Percentiles rank a stretch among this genome's conserved stretches.
Evolutionary conservation across 2,113 vertebrate genomes (phyloP).

Genomic region (Sorex fumeus): DNA sequence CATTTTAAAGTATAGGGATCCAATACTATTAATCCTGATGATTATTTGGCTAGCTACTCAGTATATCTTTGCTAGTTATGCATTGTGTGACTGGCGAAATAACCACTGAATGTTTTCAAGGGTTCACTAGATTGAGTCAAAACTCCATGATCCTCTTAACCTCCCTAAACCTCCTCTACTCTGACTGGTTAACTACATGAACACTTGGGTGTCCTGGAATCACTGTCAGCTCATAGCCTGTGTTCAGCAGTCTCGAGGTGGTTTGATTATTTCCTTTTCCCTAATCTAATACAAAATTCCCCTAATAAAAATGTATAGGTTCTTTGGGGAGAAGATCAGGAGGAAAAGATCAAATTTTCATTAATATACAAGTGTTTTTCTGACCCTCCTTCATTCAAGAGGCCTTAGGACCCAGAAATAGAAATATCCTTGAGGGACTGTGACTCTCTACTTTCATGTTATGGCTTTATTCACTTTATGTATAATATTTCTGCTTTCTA

Average conservation of each 20-base stretch:
- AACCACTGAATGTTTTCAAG: not conserved
- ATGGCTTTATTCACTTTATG: not conserved
- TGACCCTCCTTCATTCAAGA: not conserved
- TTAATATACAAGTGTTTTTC: not conserved
- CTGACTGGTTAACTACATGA: not conserved
- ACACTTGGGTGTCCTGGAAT: not conserved
- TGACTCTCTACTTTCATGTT: not conserved
- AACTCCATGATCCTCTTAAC: not conserved
- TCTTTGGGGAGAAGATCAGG: not conserved
- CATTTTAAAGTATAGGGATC: not conserved
- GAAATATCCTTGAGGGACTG: no score
- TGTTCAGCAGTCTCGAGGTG: not conserved
- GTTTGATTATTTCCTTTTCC: not conserved
- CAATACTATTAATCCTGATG: no score
- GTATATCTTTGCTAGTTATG: not conserved
- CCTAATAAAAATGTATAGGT: not conserved
- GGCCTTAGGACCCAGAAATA: not conserved
- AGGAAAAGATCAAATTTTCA: not conserved
- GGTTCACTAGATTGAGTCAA: not conserved
- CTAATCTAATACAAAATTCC: no score
- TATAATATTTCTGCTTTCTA: not conserved
- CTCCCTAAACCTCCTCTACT: not conserved
- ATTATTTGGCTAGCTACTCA: not conserved
- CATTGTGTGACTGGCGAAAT: no score
- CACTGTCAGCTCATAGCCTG: not conserved